Base-by-base conservation (phyloP, 1,140 invertebrate species). In the Drosophila simulans region DNA sequence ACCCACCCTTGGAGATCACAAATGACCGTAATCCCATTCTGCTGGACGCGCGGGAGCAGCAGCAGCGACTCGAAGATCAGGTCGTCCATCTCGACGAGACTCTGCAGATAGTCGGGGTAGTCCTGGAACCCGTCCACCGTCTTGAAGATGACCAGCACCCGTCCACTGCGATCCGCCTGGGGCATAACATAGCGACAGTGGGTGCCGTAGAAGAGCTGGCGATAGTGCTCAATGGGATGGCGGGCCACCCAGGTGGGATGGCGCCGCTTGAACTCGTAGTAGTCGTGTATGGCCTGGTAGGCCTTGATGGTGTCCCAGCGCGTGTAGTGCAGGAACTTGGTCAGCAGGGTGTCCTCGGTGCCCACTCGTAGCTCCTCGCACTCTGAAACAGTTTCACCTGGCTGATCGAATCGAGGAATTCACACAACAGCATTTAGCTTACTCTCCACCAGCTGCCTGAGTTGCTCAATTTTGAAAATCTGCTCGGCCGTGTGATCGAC, bases 31-130 rank as follows among this genome's bases (percentile, higher is more conserved):
- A 91, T 89, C n/a, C 89, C 89, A 43, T 82, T 80, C 35, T 84
- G 60, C 46, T 91, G 89, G 12, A 90, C 88, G 3, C 74, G 71
- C 1, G 91, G 91, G 34, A 92, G 49, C 48, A 91, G 57, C 52
- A 92, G 54, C 12, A 91, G 27, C 5, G 91, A 82, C 63, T 92
- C 91, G 51, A 92, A 91, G 40, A 92, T 92, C 43, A 92, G 68
- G 70, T 92, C 91, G 73, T 92, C 91, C 51, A 92, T 90, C 74
- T 92, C 91, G 22, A 92, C 74, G 34, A 92, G 69, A 52, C 80
- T 77, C 40, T 92, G 74, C 12, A 92, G 51, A 42, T 81, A 91
- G 37, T 92, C 80, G 0, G 91, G 91, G 27, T 80, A 92, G 39
- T 75, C 65, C 13, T 88, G 72, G 20, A 92, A 92, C 12, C 74